Base-by-base conservation (phyloP, 2,888 invertebrate genomes). In the Synanthedon vespiformis region DNA sequence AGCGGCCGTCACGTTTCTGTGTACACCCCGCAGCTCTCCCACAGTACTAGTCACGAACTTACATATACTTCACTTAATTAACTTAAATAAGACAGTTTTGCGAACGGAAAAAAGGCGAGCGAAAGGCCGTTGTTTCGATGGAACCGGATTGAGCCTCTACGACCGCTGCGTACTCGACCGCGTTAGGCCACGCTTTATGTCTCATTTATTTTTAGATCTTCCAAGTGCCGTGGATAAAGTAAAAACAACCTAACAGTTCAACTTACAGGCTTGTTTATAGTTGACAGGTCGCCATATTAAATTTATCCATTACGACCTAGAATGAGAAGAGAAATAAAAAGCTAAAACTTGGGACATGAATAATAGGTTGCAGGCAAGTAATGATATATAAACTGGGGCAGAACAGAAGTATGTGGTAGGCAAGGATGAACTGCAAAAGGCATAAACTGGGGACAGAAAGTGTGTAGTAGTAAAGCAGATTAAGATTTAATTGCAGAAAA, bases 21-120 rank as follows among this genome's bases (percentile, higher is more conserved):
- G 14, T 44, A 44, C 60, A 57, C 62, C 59, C 56, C 62, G 48
- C 51, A 60, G 57, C 10, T 48, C 78, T 80, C 80, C 71, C 83
- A 78, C 82, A 74, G 74, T 70, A 71, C 83, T 81, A 83, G 85
- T 86, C 86, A 86, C 85, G 86, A 84, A 79, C 80, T 84, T 85
- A 79, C 80, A 84, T 85, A 85, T 84, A 82, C 86, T 85, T 85
- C 84, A 85, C 84, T 86, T 85, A 85, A 86, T 86, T 86, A 86
- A 77, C 81, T 73, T 80, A 84, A 86, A 85, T 85, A 82, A 84
- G 81, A 82, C 82, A 80, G 80, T 83, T 83, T 81, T 74, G 75
- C 77, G 70, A 77, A 77, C 64, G 69, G 78, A 84, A 82, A 80
- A 80, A 76, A 70, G 70, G 73, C 68, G 67, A 67, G 63, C 64